Evolutionary conservation across 1,140 invertebrate genomes (phyloP), one percentile per base, ranked within the genome.

Genomic region (Bombus impatiens): DNA sequence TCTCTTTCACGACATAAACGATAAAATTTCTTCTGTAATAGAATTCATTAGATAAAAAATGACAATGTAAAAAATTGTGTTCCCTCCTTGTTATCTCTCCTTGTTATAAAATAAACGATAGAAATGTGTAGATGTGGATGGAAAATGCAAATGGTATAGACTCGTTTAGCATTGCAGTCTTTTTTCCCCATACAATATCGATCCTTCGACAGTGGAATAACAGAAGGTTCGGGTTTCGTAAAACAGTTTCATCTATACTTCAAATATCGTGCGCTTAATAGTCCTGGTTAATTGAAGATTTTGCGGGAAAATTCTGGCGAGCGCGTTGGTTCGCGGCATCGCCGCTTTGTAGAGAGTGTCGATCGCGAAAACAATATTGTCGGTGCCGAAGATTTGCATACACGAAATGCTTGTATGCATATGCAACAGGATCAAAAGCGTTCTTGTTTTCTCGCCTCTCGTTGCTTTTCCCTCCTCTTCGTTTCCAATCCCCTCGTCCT

Each of bases 291-390:
- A 62, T 79, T 15, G 32, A 72, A 77, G 81, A 62, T 70, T 59
- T 28, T 37, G 40, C 59, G 65, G 53, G 35, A 62, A 68, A 80
- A 79, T 71, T 68, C 44, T 25, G 40, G 35, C 53, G 28, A 8
- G 75, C 57, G 37, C 76, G 71, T 67, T 65, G 67, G 25, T 53
- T 67, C 70, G 40, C 28, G 65, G 72, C 9, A 35, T 59, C 47
- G 44, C 22, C 67, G 77, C 88, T 86, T 87, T 70, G 82, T 77
- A 68, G 68, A 57, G 70, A 59, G 82, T 79, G 85, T 86, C 82
- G 90, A 91, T 91, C 81, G 89, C 80, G 84, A 88, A 89, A 92
- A 91, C 89, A 89, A 86, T 87, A 91, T 89, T 89, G 87, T 86
- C 77, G 65, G 76, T 67, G 82, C 40, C 35, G 68, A 72, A 75